Base-by-base conservation (phyloP, 2,888 invertebrate species). In the Agonopterix arenella region DNA sequence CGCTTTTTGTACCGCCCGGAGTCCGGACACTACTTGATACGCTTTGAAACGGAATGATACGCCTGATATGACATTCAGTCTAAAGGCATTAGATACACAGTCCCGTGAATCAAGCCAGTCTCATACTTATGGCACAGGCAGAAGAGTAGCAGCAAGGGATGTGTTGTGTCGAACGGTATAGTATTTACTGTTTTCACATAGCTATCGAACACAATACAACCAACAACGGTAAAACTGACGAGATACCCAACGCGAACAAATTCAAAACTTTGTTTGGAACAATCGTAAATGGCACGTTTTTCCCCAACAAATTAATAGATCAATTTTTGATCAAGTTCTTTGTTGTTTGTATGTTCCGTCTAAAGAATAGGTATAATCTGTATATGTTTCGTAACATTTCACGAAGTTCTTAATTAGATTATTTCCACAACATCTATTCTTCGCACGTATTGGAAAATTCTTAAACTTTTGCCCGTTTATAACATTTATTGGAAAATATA, bases 21-120 rank as follows among this genome's bases (percentile, higher is more conserved):
- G 28, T 7, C 28, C 28, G 70, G 76, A 78, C 73, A 71, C 67
- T 74, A 66, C 71, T 76, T 73, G 67, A 72, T 62, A 58, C 60
- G 68, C 68, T 76, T 79, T 79, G 73, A 77, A 80, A 73, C 62
- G 62, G 68, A 76, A 76, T 68, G 76, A 80, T 79, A 75, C 72
- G 66, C 66, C 60, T 57, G 78, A 76, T 82, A 77, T 68, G 74
- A 61, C 56, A 59, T 64, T 61, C 44, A 38, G 36, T n/a, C 40
- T 40, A 5, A 28, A 7, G 28, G 28, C 28, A 28, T 28, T 28
- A 28, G 2, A 28, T 28, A 28, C 28, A 28, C 28, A 5, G 28
- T 28, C 28, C 28, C 28, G 28, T 28, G 28, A 28, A 28, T 28
- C 28, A 7, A 28, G 28, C 28, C 5, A 28, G 28, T 28, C 28